Conservation (phyloP, 2,797 vertebrate species). For the Phyllotis vaccarum region DNA sequence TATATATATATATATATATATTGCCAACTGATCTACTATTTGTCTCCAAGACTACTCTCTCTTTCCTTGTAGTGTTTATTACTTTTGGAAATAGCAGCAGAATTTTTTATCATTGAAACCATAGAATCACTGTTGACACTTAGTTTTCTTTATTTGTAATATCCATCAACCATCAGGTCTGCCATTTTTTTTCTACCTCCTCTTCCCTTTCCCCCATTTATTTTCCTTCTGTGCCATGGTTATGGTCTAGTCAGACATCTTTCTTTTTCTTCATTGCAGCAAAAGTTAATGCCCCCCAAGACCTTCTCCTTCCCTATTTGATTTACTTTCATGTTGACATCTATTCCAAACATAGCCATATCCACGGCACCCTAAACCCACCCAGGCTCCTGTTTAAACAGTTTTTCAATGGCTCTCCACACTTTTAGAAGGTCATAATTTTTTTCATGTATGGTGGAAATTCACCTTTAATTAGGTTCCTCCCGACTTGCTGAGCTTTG, state of each 20-base stretch:
- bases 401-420: background rate
- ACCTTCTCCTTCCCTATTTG: background rate
- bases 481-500: background rate
- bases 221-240: fast-evolving
- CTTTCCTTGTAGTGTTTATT: background rate
- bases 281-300: too few relatives aligned
- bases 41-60: background rate
- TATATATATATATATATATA: too few relatives aligned
- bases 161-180: background rate
- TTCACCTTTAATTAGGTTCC: background rate
- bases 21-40: background rate
- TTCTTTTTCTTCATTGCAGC: background rate
- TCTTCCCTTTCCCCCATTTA: background rate
- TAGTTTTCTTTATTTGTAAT: background rate
- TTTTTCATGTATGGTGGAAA: background rate
- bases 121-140: background rate
- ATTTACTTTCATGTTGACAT: background rate
- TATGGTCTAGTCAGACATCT: background rate
- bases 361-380: fast-evolving
- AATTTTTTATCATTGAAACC: background rate
- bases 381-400: background rate
- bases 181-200: background rate
- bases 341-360: background rate
- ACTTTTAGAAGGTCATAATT: background rate
- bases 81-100: background rate